These are phyloP conservation scores for Silurus meridionalis DNA, from an alignment of 2,113 vertebrate species.

Conservation along the genomic window DNA sequence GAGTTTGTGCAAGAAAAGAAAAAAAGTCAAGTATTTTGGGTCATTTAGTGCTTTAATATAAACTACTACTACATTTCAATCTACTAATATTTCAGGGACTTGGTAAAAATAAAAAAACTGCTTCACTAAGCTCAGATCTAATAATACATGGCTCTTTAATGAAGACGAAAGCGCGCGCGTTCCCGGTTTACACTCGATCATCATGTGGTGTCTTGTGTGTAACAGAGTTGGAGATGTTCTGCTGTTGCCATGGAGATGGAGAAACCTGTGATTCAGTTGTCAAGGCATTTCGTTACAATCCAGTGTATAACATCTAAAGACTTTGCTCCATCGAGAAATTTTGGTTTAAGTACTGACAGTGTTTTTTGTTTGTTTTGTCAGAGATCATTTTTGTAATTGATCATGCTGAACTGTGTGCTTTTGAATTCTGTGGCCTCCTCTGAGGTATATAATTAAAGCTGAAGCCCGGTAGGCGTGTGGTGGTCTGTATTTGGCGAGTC, in stretches of 20 bases:
- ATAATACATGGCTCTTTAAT: slow-evolving; percentile 47
- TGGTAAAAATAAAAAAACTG: not conserved
- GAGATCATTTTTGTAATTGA: slow-evolving; percentile 3
- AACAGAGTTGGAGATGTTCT: slow-evolving; percentile 44
- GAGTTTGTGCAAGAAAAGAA: slow-evolving; percentile 35
- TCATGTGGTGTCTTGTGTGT: slow-evolving; percentile 23
- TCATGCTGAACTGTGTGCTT: not conserved
- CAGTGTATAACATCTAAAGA: slow-evolving; percentile 50
- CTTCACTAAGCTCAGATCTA: slow-evolving; percentile 36
- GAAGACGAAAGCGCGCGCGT: slow-evolving; percentile 2
- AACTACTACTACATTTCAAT: slow-evolving; percentile 47
- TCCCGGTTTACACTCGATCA: slow-evolving; percentile 40
- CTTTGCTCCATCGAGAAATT: slow-evolving; percentile 31
- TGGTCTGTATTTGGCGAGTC: slow-evolving; percentile 37
- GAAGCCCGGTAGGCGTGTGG: slow-evolving; percentile 33
- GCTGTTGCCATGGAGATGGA: slow-evolving; percentile 54
- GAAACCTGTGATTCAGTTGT: slow-evolving; percentile 39
- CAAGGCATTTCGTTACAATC: slow-evolving; percentile 49
- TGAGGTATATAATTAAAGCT: slow-evolving; percentile 48
- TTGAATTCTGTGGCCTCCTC: slow-evolving; percentile 33
- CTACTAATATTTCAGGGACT: slow-evolving; percentile 42
- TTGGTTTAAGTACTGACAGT: slow-evolving; percentile 49
- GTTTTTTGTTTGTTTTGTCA: not conserved
- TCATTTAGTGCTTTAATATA: slow-evolving; percentile 52
- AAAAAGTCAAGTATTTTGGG: slow-evolving; percentile 42